These are phyloP conservation scores for Lumbricus terrestris DNA, from an alignment of 2,888 invertebrate species.

Conservation along the genomic window DNA sequence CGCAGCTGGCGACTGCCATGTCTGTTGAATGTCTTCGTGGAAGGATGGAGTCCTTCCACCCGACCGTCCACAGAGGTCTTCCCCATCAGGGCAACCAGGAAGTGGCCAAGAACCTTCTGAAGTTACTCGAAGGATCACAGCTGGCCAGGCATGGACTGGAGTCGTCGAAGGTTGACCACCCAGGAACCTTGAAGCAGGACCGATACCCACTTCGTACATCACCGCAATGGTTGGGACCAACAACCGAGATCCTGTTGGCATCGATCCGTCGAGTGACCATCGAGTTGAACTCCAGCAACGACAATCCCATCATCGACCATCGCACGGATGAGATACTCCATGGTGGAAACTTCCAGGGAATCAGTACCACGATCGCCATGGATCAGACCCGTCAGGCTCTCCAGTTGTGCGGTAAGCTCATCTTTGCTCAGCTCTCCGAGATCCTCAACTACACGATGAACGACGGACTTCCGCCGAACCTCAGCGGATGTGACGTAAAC, in stretches of 20 bases:
- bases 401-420: conserved; percentile 44
- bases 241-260: conserved; percentile 34
- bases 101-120: conserved; percentile 33
- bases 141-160: conserved; percentile 31
- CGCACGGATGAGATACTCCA: conserved; percentile 34
- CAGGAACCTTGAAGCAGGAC: conserved; percentile 38
- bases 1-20: conserved; percentile 38
- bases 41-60: conserved; percentile 40
- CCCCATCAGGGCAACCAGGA: conserved; percentile 39
- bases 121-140: conserved; percentile 34
- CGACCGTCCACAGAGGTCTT: conserved; percentile 36
- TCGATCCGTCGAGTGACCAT: conserved; percentile 32
- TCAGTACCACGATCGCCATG: conserved; percentile 40
- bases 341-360: conserved; percentile 42
- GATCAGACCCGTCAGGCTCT: conserved; percentile 43
- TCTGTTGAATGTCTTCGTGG: conserved; percentile 34
- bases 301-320: conserved; percentile 43
- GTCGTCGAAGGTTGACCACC: conserved; percentile 25
- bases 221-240: conserved; percentile 42
- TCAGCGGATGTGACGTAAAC: conserved; percentile 40
- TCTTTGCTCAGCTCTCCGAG: conserved; percentile 44
- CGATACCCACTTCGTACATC: conserved; percentile 40
- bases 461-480: conserved; percentile 43
- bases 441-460: conserved; percentile 41
- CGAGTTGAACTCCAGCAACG: conserved; percentile 42